These are phyloP conservation scores for Drosophila paucipuncta DNA, from an alignment of 2,888 invertebrate genomes.

Conservation along the genomic window DNA sequence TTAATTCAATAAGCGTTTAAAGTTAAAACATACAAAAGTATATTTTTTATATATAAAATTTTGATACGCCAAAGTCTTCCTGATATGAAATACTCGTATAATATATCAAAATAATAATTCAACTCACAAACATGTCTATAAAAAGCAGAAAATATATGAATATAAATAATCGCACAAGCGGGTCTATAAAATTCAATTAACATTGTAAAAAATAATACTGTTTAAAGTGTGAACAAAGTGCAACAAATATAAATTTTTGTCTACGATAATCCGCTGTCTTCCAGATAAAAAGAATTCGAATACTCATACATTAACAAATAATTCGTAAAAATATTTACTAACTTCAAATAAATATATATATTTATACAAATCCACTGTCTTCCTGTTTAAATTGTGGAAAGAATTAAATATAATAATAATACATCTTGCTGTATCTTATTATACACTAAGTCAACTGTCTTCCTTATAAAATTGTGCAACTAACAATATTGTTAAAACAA, in stretches of 20 bases:
- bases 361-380: constrained; percentile 43
- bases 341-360: constrained; percentile 8
- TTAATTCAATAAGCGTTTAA: constrained; percentile 23
- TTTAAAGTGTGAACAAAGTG: not conserved
- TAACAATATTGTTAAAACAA: not conserved
- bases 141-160: not conserved
- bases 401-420: constrained; percentile 10
- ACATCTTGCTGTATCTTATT: not conserved
- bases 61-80: constrained; percentile 21
- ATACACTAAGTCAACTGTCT: constrained; percentile 35
- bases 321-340: constrained; percentile 9
- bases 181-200: constrained; percentile 12
- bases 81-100: constrained; percentile 2
- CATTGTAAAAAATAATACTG: not conserved
- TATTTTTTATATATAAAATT: constrained; percentile 37
- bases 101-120: constrained; percentile 15
- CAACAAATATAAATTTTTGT: not conserved
- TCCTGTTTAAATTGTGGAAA: constrained; percentile 29
- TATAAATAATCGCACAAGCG: constrained; percentile 10
- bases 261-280: constrained; percentile 10
- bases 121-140: constrained; percentile 24
- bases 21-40: constrained; percentile 5
- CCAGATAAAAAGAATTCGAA: not conserved
- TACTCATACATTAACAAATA: not conserved
- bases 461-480: constrained; percentile 22